Conservation (phyloP, 2,888 invertebrate species). For the Griposia aprilina region DNA sequence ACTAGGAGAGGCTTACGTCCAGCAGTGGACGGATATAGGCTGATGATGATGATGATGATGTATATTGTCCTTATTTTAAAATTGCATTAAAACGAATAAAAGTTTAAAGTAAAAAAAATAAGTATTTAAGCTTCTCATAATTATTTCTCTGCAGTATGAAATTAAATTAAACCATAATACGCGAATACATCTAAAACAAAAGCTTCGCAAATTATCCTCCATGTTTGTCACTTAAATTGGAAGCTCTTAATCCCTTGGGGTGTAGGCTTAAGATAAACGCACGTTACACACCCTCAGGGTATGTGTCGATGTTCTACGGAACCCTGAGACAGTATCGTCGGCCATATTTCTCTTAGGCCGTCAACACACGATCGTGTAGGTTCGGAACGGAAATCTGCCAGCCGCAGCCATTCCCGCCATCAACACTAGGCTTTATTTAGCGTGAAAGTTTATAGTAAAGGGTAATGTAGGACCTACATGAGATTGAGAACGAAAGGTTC, state of each 20-base stretch:
- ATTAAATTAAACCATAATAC: slow-evolving; percentile 7
- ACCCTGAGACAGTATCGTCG: slow-evolving; percentile 46
- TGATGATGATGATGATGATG: too few relatives aligned
- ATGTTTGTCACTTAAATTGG: slow-evolving; percentile 50
- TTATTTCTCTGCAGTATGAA: background rate
- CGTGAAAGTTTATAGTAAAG: slow-evolving; percentile 58
- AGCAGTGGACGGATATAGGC: too few relatives aligned
- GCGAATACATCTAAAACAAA: slow-evolving; percentile 39
- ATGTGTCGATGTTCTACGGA: slow-evolving; percentile 36
- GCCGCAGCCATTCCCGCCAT: slow-evolving; percentile 34
- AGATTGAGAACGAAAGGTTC: slow-evolving; percentile 23
- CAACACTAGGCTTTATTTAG: slow-evolving; percentile 57
- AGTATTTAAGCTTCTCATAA: too few relatives aligned
- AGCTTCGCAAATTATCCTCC: slow-evolving; percentile 36
- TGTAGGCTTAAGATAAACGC: slow-evolving; percentile 50
- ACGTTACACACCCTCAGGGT: slow-evolving; percentile 36
- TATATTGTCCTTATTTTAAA: too few relatives aligned
- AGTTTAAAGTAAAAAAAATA: too few relatives aligned
- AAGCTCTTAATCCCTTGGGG: slow-evolving; percentile 51
- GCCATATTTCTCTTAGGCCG: slow-evolving; percentile 57
- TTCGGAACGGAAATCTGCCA: slow-evolving; percentile 54
- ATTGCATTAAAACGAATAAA: too few relatives aligned
- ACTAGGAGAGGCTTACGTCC: too few relatives aligned
- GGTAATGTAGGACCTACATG: slow-evolving; percentile 24
- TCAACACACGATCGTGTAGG: slow-evolving; percentile 43